Evolutionary conservation across 2,888 invertebrate genomes (phyloP).

Genomic region (Nycteola revayana): DNA sequence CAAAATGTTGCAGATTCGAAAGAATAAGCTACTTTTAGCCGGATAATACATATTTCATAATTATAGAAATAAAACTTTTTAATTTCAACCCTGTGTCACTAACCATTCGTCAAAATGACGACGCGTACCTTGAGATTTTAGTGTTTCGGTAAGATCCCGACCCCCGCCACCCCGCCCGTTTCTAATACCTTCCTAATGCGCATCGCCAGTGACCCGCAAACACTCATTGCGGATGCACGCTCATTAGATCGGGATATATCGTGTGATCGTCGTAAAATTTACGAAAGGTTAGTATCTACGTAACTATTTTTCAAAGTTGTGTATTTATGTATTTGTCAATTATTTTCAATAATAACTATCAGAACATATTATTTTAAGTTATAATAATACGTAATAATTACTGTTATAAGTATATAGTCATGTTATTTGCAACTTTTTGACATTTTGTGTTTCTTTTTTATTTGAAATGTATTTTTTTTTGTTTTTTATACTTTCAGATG

Average conservation of each 20-base stretch:
- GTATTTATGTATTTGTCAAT: conserved; percentile 2
- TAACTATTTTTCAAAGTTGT: conserved; percentile 4
- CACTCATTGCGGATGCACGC: conserved; percentile 1
- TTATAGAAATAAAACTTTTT: too few relatives aligned
- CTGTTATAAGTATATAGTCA: not conserved
- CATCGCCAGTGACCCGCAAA: conserved; percentile 1
- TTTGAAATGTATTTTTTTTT: not conserved
- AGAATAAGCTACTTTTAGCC: too few relatives aligned
- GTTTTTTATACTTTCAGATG: conserved; percentile 2
- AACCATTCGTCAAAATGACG: conserved; percentile 1
- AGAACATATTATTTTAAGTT: not conserved
- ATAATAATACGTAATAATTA: conserved; percentile 1
- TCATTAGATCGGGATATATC: not conserved
- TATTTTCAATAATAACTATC: not conserved
- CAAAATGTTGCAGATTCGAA: too few relatives aligned
- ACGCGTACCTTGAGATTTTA: not conserved
- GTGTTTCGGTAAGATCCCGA: not conserved
- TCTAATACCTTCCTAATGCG: conserved; percentile 1
- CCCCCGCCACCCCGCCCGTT: not conserved
- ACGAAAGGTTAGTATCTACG: conserved; percentile 4
- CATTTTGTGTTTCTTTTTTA: not conserved
- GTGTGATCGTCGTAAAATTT: conserved; percentile 2
- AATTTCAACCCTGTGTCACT: not conserved
- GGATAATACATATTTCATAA: too few relatives aligned
- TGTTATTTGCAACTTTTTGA: not conserved